Evolutionary conservation across 2,797 vertebrate genomes (phyloP), one percentile per base, ranked within the genome.

Genomic region (Siniperca scherzeri): DNA sequence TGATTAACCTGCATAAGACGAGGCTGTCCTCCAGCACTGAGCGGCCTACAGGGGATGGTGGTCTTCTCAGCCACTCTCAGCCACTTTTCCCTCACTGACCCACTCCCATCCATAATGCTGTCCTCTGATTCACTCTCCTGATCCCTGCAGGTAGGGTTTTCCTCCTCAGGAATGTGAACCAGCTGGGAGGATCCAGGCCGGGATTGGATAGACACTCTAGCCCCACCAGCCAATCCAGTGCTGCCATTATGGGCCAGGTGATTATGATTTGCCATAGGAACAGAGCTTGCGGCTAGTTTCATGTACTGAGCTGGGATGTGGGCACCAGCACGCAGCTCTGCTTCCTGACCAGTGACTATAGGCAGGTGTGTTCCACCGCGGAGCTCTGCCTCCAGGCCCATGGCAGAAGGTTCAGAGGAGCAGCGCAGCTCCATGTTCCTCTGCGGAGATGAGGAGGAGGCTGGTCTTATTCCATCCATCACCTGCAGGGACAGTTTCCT

Each of bases 101-200:
- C 97, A 1, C 90, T 96, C 75, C 93, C 92, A 0, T 95, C 94
- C 84, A 93, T 88, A 6, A 91, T 87, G 77, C 93, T 94, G 81
- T 95, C 94, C 82, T 95, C 94, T 19, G 93, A 94, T 82, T 95
- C 94, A 12, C 94, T 95, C 81, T 95, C 94, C 78, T 92, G 92
- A 50, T 95, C 94, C 48, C 62, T 97, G 56, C 95, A 94, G 21
- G 94, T 96, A 1, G 91, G 71, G 56, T 93, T 93, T 70, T 95
- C 98, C 92, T 99, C 98, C 85, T 99, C 98, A 0, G 98, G 98
- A 88, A 99, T 99, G 81, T 99, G 98, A 40, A 99, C 98, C 11
- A 99, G 90, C 90, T 98, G 98, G 1, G 98, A 98, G 46, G 98
- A 99, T 17, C 97, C 98, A 2, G 98, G 98, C 14, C 98, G 96